Base-by-base conservation (phyloP, 2,888 invertebrate genomes). In the Lochmaea crataegi region DNA sequence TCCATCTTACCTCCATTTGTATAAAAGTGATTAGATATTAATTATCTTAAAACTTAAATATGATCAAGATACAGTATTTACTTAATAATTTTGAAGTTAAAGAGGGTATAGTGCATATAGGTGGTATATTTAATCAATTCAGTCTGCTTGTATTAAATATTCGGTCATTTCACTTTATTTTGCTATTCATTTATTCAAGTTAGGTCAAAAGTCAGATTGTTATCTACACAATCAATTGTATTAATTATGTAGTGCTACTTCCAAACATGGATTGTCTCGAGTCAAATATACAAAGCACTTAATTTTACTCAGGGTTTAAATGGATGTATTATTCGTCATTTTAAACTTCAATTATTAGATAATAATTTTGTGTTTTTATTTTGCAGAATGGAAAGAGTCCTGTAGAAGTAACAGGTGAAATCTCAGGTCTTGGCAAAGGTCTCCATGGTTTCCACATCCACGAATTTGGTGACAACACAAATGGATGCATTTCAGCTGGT, bases 401-500 rank as follows among this genome's bases (percentile, higher is more conserved):
- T 1, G 94, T 95, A 1, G 89, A 90, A 72, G 90, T 98, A n/a
- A 91, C 91, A 45, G 98, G 98, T 9, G 92, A 95, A 87, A 90
- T 98, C 11, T 88, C 86, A 42, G 97, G 97, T 1, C 89, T 98
- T 45, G 85, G 89, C 18, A 89, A 92, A 85, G 98, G 98, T 75
- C 85, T 88, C 2, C 95, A 97, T 84, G 96, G 96, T 26, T 97
- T 98, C 88, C 98, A 98, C 85, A 92, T 98, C 75, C 98, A 98
- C 85, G 96, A 98, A 88, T 98, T 96, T 84, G 98, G 98, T 0
- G 98, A 98, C 87, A 96, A 95, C 84, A 96, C 97, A 41, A 96
- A 98, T 85, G 96, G 96, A 0, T 98, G 98, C 87, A 95, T 93
- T n/a, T 96, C 96, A 53, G 96, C 98, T 48, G 98, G 98, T 0